Conservation (phyloP, 1,140 invertebrate species). For the Pseudomyrmex cubaensis region DNA sequence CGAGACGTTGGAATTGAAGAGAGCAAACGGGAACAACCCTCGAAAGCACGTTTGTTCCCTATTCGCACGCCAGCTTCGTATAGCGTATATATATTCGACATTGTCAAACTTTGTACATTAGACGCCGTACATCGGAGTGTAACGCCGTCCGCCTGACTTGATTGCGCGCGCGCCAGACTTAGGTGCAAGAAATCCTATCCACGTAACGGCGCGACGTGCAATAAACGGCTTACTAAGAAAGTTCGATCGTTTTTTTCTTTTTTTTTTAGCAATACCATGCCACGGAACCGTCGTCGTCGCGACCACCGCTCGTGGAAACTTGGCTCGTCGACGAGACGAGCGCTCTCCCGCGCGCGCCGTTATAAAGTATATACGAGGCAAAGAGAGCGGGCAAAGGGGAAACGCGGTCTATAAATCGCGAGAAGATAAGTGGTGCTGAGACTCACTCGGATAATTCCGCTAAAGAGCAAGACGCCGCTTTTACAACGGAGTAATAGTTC, state of each 20-base stretch:
- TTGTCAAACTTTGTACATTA: conserved; percentile 55
- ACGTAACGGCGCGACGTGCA: conserved; percentile 21
- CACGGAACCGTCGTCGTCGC: background rate
- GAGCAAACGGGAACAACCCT: conserved; percentile 28
- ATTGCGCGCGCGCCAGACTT: background rate
- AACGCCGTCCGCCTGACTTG: conserved; percentile 21
- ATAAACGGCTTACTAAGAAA: conserved; percentile 52
- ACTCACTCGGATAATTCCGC: conserved; percentile 37
- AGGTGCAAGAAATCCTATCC: conserved; percentile 21
- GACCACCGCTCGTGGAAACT: conserved; percentile 6
- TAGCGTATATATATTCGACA: conserved; percentile 14
- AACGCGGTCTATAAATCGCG: conserved; percentile 31
- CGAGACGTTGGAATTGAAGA: background rate
- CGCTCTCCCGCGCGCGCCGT: background rate
- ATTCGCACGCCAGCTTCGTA: background rate
- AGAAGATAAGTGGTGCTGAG: conserved; percentile 20
- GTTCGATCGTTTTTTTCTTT: conserved; percentile 7
- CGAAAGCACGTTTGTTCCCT: conserved; percentile 1
- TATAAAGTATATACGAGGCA: conserved; percentile 8
- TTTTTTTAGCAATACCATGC: background rate
- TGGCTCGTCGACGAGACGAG: background rate
- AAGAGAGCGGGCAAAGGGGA: background rate
- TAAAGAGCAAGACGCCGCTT: conserved; percentile 24
- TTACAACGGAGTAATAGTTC: conserved; percentile 22
- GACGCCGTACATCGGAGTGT: conserved; percentile 26